These are phyloP conservation scores for Carcharodon carcharias DNA, from an alignment of 2,797 vertebrate species.

Conservation along the genomic window DNA sequence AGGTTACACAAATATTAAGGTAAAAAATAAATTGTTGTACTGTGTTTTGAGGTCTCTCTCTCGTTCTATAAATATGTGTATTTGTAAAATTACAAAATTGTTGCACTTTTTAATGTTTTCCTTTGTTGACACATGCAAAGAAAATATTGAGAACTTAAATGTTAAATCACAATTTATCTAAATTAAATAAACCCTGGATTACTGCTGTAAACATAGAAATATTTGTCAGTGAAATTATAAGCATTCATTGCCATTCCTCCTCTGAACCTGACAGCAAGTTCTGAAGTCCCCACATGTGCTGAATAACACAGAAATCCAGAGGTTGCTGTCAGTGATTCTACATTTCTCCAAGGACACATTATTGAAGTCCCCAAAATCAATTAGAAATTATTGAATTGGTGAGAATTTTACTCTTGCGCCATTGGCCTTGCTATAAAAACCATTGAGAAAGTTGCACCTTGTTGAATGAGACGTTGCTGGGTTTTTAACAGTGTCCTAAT, in stretches of 20 bases:
- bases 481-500: background rate
- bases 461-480: background rate
- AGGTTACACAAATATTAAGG: background rate
- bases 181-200: background rate
- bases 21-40: background rate
- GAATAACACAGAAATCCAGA: background rate
- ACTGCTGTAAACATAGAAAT: background rate
- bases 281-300: background rate
- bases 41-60: background rate
- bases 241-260: background rate
- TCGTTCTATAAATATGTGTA: background rate
- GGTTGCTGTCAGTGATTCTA: background rate
- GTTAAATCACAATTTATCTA: background rate
- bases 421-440: background rate
- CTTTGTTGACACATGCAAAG: constrained; percentile 4
- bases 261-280: background rate
- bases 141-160: background rate
- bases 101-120: background rate
- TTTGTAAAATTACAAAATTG: background rate
- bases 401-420: background rate
- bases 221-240: background rate
- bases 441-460: background rate
- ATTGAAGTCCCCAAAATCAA: background rate
- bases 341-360: background rate
- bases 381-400: background rate